phyloP scores from a whole-genome alignment of 2,888 invertebrate species.

The Diarsia mendica region DNA sequence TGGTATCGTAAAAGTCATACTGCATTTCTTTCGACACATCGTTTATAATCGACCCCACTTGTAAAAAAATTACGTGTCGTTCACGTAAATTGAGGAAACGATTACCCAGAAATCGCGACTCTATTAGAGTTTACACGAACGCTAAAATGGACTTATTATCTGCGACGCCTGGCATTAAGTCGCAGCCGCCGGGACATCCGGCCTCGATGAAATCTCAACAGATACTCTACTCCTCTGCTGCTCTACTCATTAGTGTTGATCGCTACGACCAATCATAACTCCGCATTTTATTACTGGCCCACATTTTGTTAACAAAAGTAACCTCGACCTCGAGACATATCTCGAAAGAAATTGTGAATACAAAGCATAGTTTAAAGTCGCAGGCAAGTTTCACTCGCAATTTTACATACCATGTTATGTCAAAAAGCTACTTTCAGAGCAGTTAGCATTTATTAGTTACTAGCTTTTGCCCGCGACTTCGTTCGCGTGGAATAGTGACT shows the following conservation, averaged over 20 bases:
- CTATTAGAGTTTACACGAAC: slow-evolving; percentile 45
- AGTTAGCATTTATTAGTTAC: no score
- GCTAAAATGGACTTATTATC: slow-evolving; percentile 60
- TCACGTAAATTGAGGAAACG: slow-evolving; percentile 46
- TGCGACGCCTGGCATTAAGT: slow-evolving; percentile 55
- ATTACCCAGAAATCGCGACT: slow-evolving; percentile 47
- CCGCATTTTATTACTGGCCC: slow-evolving; percentile 12
- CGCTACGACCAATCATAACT: slow-evolving; percentile 13
- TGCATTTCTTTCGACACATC: not conserved
- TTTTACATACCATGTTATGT: slow-evolving; percentile 28
- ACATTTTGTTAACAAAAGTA: slow-evolving; percentile 18
- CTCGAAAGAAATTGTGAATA: slow-evolving; percentile 1
- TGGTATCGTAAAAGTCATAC: not conserved
- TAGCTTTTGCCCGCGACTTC: no score
- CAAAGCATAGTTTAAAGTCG: not conserved
- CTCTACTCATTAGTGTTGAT: slow-evolving; percentile 35
- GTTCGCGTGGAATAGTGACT: no score
- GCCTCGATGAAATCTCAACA: slow-evolving; percentile 52
- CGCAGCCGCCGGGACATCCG: slow-evolving; percentile 53
- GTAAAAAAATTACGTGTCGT: slow-evolving; percentile 41
- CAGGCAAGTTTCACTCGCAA: slow-evolving; percentile 9
- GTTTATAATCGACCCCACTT: slow-evolving; percentile 7
- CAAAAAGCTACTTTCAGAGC: slow-evolving; percentile 15
- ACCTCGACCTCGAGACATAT: slow-evolving; percentile 3
- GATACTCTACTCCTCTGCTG: slow-evolving; percentile 23